Base-by-base conservation (phyloP, 2,888 invertebrate species). In the Aricia artaxerxes region DNA sequence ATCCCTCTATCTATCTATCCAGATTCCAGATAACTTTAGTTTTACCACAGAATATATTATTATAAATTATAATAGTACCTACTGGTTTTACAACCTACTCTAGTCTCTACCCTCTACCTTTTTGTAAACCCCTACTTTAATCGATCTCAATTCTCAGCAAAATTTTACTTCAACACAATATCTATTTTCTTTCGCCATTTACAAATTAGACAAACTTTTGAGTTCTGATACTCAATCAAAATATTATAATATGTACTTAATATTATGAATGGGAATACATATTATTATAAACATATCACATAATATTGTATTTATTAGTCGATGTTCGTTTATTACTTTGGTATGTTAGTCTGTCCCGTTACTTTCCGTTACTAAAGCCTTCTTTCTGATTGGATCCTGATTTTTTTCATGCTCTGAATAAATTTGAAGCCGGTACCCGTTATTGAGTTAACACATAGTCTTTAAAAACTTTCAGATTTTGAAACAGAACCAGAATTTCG, bases 371-470 rank as follows among this genome's bases (percentile, higher is more conserved):
- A 69, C 69, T 69, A 69, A 69, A 69, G 69, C 16, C 69, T 69
- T 69, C 31, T 69, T 69, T 69, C 69, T 35, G 69, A 38, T 69
- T 69, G 69, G 69, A 38, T 35, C 38, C 35, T 69, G 69, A 38
- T 31, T 69, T 69, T 69, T 35, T 69, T 69, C 69, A 69, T 69
- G 69, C 35, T 69, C 35, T 69, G 69, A 69, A 69, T 69, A 69
- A 69, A 69, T 38, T 69, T 38, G 35, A 35, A 69, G 69, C 35
- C 35, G 35, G 69, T 69, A 69, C 69, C 69, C 69, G 69, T 69
- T 69, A 31, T 64, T 24, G 2, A 3, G 2, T 16, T 44, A 64
- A 24, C 9, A 2, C 24, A 24, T n/a, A 61, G n/a, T 7, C n/a
- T 64, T 64, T 64, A 24, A 3, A 64, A 31, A 64, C 24, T 64